A percentile compares a stretch with the other conserved stretches of the same genome.
These are phyloP conservation scores for Neosilurus hyrtlii DNA, from an alignment of 2,797 vertebrate genomes.

Conservation along the genomic window DNA sequence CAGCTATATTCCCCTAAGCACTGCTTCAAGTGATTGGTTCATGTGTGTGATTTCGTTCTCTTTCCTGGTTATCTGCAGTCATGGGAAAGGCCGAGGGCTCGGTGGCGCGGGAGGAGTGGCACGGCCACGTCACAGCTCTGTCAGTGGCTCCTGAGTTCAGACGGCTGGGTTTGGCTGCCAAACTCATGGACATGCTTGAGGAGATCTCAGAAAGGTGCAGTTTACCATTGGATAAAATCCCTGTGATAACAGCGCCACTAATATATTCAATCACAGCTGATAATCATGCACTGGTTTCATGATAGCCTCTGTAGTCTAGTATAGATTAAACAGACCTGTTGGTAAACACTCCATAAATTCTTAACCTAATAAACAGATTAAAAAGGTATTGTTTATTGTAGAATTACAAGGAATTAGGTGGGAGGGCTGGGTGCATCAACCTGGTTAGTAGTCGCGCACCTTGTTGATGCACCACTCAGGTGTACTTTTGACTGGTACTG, in stretches of 20 bases:
- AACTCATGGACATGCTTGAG: slow-evolving; percentile 93
- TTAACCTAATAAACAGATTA: neutral
- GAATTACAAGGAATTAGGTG: too few relatives aligned
- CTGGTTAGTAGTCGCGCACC: too few relatives aligned
- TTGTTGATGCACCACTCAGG: too few relatives aligned
- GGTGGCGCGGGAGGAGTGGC: slow-evolving; percentile 92
- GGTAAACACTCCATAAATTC: neutral
- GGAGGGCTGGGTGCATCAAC: too few relatives aligned
- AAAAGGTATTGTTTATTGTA: too few relatives aligned
- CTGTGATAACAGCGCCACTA: too few relatives aligned
- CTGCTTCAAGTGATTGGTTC: neutral
- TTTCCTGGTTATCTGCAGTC: slow-evolving; percentile 68
- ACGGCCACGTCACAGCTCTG: slow-evolving; percentile 91
- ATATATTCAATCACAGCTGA: too few relatives aligned
- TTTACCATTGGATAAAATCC: too few relatives aligned
- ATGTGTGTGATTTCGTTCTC: neutral
- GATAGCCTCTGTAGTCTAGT: neutral
- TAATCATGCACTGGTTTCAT: too few relatives aligned
- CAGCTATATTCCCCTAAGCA: neutral
- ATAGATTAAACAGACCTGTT: neutral
- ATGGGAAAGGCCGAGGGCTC: slow-evolving; percentile 98
- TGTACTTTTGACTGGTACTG: too few relatives aligned
- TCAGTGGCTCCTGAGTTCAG: slow-evolving; percentile 94
- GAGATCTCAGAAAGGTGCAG: slow-evolving; percentile 87
- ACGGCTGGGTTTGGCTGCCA: slow-evolving; percentile 88